phyloP scores from a whole-genome alignment of 2,797 vertebrate genomes.

The Morus bassanus region DNA sequence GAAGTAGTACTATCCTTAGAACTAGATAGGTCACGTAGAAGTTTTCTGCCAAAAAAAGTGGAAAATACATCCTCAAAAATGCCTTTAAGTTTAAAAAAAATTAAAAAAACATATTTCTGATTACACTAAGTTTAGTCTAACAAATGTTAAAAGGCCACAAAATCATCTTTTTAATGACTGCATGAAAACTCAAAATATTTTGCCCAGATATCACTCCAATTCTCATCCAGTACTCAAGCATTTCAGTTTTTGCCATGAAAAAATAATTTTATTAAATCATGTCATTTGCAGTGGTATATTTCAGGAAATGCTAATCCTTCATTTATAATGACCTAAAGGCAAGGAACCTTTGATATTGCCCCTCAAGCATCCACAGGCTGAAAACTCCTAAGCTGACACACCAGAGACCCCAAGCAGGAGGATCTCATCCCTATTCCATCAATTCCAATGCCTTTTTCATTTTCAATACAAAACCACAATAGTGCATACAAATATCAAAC shows the following conservation, averaged over 20 bases:
- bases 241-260: background rate
- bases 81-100: background rate
- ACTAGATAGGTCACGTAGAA: background rate
- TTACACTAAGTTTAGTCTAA: background rate
- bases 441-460: background rate
- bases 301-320: background rate
- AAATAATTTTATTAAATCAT: background rate
- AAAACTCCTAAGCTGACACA: background rate
- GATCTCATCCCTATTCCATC: background rate
- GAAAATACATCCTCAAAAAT: background rate
- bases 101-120: background rate
- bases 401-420: background rate
- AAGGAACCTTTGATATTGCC: background rate
- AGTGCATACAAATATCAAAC: background rate
- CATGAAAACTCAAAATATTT: background rate
- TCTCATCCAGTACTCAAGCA: background rate
- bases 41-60: background rate
- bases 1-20: background rate
- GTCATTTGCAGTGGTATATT: background rate
- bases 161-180: background rate
- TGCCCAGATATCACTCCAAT: background rate
- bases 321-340: background rate
- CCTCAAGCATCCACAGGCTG: background rate
- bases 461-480: background rate
- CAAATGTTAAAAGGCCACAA: background rate